Percentiles rank a stretch among this genome's conserved stretches.
phyloP scores from a whole-genome alignment of 35 echinoderm and acorn worm genomes.

The Apostichopus japonicus region DNA sequence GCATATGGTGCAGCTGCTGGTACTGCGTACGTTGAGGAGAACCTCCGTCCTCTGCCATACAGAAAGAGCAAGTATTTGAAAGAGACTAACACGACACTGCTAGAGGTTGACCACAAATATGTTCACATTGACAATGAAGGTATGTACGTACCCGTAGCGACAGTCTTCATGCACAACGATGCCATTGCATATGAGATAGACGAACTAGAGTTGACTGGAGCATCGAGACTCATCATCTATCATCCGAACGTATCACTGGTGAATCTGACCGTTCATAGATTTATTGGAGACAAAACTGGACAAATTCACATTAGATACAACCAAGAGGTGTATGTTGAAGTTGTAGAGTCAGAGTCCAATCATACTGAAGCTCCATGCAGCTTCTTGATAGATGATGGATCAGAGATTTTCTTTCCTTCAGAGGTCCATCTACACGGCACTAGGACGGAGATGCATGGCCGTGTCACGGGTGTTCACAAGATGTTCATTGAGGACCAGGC shows the following conservation, averaged over 20 bases:
- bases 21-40: conserved; percentile 86
- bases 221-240: conserved; percentile 73
- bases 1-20: conserved; percentile 85
- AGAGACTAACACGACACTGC: conserved; percentile 69
- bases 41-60: conserved; percentile 81
- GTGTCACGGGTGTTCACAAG: conserved; percentile 80
- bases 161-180: conserved; percentile 79
- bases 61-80: conserved; percentile 86
- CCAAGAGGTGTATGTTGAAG: conserved; percentile 82
- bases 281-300: conserved; percentile 89
- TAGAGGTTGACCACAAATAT: conserved; percentile 90
- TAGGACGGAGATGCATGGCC: conserved; percentile 77
- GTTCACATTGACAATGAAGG: conserved; percentile 88
- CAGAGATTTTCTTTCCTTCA: conserved; percentile 83
- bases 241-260: conserved; percentile 66
- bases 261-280: conserved; percentile 77
- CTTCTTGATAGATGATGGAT: conserved; percentile 80
- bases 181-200: conserved; percentile 77
- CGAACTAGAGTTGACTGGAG: conserved; percentile 87
- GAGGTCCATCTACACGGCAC: conserved; percentile 91
- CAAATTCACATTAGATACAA: conserved; percentile 81
- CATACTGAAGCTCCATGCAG: conserved; percentile 91
- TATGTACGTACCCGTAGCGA: conserved; percentile 71
- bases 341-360: conserved; percentile 84
- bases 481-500: conserved; percentile 80